These are phyloP conservation scores for Drosophila lowei DNA, from an alignment of 1,140 invertebrate species.

Conservation along the genomic window DNA sequence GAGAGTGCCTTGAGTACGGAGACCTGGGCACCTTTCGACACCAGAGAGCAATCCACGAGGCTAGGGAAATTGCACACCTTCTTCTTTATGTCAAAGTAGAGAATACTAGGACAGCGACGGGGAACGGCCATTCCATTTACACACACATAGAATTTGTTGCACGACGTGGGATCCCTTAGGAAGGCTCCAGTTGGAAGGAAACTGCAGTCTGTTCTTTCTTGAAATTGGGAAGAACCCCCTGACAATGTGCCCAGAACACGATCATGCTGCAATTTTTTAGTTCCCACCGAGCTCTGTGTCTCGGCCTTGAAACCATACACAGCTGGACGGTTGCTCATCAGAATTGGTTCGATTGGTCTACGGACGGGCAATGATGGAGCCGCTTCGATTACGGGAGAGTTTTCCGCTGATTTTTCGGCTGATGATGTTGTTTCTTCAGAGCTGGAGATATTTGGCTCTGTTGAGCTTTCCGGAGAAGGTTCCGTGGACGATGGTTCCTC, in stretches of 20 bases:
- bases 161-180: conserved; percentile 29
- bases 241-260: no score
- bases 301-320: no score
- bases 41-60: conserved; percentile 45
- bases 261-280: no score
- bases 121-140: conserved; percentile 31
- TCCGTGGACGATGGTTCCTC: background rate
- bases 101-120: conserved; percentile 35
- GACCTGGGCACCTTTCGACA: background rate
- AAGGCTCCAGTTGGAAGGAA: conserved; percentile 40
- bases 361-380: no score
- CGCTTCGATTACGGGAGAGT: no score
- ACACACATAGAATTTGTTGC: conserved; percentile 53
- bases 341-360: no score
- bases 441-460: no score
- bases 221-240: no score
- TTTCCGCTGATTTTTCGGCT: background rate
- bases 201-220: background rate
- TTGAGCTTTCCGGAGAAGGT: background rate
- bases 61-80: conserved; percentile 57
- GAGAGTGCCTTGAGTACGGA: background rate
- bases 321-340: no score
- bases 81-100: conserved; percentile 53
- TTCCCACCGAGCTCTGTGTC: no score
- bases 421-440: no score